Conservation (phyloP, 2,888 invertebrate genomes). For the Galeopsomyia nigrocyanea region DNA sequence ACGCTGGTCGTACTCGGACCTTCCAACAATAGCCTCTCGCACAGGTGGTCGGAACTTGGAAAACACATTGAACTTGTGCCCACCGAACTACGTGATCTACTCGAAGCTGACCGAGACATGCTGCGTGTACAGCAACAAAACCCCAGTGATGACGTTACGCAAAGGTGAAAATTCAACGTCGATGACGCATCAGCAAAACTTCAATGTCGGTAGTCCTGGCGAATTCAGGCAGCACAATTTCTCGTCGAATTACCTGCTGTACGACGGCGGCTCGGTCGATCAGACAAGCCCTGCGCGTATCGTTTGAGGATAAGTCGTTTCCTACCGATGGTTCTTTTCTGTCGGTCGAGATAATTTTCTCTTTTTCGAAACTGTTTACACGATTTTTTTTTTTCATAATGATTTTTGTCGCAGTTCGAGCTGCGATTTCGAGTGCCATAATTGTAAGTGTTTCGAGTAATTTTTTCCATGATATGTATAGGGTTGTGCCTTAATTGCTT, state of each 20-base stretch:
- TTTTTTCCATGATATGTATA: background rate
- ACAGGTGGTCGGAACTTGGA: slow-evolving; percentile 42
- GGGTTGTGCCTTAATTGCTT: background rate
- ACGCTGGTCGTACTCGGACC: slow-evolving; percentile 45
- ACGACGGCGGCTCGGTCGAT: slow-evolving; percentile 50
- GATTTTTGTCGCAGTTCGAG: background rate
- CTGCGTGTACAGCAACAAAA: slow-evolving; percentile 62
- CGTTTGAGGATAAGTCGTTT: background rate
- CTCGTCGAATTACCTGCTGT: slow-evolving; percentile 57
- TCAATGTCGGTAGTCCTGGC: background rate
- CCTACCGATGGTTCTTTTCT: background rate
- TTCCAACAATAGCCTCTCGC: slow-evolving; percentile 2
- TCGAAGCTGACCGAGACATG: slow-evolving; percentile 60
- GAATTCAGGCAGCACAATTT: slow-evolving; percentile 56
- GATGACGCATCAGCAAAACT: too few species aligned
- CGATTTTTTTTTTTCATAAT: background rate
- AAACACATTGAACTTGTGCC: slow-evolving; percentile 46
- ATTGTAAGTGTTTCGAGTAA: background rate
- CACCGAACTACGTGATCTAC: slow-evolving; percentile 50
- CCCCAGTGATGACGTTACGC: slow-evolving; percentile 56
- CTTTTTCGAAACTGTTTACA: background rate
- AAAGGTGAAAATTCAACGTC: slow-evolving; percentile 26
- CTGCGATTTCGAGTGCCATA: background rate
- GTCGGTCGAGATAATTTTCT: background rate
- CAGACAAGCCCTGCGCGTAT: background rate